Conservation (phyloP, 2,113 vertebrate species). For the Gymnobelideus leadbeateri region DNA sequence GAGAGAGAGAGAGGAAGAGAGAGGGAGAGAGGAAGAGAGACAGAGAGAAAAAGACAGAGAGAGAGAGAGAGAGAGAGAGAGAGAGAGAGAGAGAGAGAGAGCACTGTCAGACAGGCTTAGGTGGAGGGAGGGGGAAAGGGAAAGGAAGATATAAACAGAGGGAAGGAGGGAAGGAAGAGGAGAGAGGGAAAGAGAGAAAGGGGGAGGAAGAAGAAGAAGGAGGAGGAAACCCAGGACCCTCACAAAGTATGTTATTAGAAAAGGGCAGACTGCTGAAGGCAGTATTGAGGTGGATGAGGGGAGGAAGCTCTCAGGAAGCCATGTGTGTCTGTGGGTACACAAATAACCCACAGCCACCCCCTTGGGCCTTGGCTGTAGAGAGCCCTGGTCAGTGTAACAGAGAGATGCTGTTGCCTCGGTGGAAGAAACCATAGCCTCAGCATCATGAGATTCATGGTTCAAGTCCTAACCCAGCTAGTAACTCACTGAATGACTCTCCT, state of each 20-base stretch:
- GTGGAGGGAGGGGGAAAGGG: fast-evolving
- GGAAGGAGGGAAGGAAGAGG: not conserved
- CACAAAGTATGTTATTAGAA: not conserved
- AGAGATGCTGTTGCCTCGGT: not conserved
- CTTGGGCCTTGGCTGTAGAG: not conserved
- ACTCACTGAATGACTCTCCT: not conserved
- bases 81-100: not conserved
- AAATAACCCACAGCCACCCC: not conserved
- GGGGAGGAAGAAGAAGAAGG: not conserved
- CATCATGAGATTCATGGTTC: not conserved
- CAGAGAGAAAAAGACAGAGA: too few relatives aligned
- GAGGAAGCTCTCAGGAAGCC: not conserved
- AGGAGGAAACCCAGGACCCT: not conserved
- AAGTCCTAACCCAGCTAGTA: not conserved
- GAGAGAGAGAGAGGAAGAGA: not conserved
- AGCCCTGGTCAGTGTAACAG: not conserved
- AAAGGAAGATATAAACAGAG: not conserved
- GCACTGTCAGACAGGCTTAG: fast-evolving
- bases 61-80: too few relatives aligned
- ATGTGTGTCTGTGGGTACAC: not conserved
- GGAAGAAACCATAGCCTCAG: not conserved
- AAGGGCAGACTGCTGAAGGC: not conserved
- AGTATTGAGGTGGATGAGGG: not conserved
- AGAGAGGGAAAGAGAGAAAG: not conserved
- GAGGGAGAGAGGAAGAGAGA: fast-evolving